These are phyloP conservation scores for Sinocyclocheilus rhinocerous DNA, from an alignment of 2,113 vertebrate species.

Conservation along the genomic window DNA sequence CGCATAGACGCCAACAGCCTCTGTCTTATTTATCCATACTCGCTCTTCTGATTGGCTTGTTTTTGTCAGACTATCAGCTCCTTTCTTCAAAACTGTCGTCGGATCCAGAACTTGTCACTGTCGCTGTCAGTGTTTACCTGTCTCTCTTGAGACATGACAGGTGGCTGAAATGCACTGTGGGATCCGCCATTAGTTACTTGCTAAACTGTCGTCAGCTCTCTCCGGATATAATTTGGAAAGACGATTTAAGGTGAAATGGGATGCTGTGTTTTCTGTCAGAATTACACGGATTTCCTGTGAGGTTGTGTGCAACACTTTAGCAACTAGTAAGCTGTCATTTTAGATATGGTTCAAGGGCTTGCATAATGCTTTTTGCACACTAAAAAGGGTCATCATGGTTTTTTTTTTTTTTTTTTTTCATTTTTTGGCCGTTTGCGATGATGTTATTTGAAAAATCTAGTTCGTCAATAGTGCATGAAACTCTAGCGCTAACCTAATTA, in stretches of 20 bases:
- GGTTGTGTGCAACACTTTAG: background rate
- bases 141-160: slow-evolving; percentile 39
- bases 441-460: too few relatives aligned
- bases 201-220: slow-evolving; percentile 19
- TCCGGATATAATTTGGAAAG: slow-evolving; percentile 21
- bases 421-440: slow-evolving; percentile 50
- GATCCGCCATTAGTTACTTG: background rate
- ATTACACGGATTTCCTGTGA: slow-evolving; percentile 3
- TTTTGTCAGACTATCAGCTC: slow-evolving; percentile 12
- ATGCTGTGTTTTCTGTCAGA: slow-evolving; percentile 11
- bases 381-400: background rate
- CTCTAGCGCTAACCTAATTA: slow-evolving; percentile 50
- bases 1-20: background rate
- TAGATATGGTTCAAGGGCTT: background rate
- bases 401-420: background rate
- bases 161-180: slow-evolving; percentile 31
- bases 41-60: background rate
- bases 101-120: slow-evolving; percentile 43
- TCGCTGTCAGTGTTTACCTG: slow-evolving; percentile 35
- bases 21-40: background rate
- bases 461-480: slow-evolving; percentile 40
- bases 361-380: background rate
- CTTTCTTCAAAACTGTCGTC: slow-evolving; percentile 36
- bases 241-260: slow-evolving; percentile 13
- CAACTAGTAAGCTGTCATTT: background rate